Base-by-base conservation (phyloP, 2,888 invertebrate genomes). In the Amiota mariae region DNA sequence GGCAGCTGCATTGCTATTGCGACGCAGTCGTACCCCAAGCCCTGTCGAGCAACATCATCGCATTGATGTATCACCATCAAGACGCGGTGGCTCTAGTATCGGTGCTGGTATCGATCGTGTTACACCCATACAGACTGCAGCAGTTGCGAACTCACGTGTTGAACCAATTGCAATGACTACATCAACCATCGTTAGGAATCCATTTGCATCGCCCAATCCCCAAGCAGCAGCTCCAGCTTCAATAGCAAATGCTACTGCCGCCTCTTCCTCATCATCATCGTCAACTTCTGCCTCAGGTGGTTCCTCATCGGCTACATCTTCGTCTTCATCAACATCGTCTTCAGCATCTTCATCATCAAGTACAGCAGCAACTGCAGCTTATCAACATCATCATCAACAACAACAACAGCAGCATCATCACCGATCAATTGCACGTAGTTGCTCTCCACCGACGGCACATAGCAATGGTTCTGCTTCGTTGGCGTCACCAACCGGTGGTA, bases 191-290 rank as follows among this genome's bases (percentile, higher is more conserved):
- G 89, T 89, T 71, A 86, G 90, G 59, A 89, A 89, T 84, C 89
- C 89, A 9, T 89, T 89, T 13, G 89, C 90, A 73, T 89, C 89
- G 13, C 90, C 89, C 18, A 88, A 89, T 74, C 87, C 87, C 1
- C 87, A 85, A 4, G 63, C 79, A 13, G 63, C 64, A 3, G 72
- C 66, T 36, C 68, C 75, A 24, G 72, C 76, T 2, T 49, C 66
- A 56, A 73, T 75, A n/a, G 59, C 15, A 36, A 74, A 72, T 36
- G 76, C 80, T 20, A 70, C 79, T 12, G 15, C 24, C 0, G 57
- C 67, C 51, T 74, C 80, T 15, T 75, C 77, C 15, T 71, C 76
- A 24, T 74, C 78, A 1, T 75, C 81, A 11, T 75, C 77, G n/a
- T 75, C 73, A 12, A 76, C 79, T 8, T 76, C 46, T 10, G 61